These are phyloP conservation scores for Rhinolophus ferrumequinum DNA, from an alignment of 2,113 vertebrate species.

Conservation along the genomic window DNA sequence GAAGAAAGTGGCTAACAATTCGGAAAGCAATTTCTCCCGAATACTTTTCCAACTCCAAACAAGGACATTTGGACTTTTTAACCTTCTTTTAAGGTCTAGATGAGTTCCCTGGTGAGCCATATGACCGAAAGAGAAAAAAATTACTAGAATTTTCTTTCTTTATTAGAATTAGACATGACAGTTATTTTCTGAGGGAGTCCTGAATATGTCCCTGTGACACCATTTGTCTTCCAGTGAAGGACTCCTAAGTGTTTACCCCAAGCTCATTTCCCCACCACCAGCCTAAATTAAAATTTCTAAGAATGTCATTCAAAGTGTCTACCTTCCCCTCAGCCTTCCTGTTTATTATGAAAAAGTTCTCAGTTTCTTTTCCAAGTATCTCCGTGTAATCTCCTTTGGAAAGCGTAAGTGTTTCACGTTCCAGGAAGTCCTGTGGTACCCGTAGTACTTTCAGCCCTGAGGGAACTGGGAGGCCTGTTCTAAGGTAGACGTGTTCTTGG, in stretches of 20 bases:
- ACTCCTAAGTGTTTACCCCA: not conserved
- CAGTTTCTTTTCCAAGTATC: not conserved
- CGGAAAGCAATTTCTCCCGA: not conserved
- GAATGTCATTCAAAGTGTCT: not conserved
- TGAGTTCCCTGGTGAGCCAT: not conserved
- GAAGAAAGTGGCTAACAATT: slow-evolving; percentile 4
- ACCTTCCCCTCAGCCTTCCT: not conserved
- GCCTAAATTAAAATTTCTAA: not conserved
- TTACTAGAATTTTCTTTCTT: not conserved
- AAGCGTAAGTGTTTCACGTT: not conserved
- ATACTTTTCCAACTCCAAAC: not conserved
- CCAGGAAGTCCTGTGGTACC: not conserved
- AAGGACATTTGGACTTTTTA: slow-evolving; percentile 32
- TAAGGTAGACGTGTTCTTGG: not conserved
- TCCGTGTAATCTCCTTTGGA: not conserved
- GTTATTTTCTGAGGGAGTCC: slow-evolving; percentile 28
- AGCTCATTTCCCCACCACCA: not conserved
- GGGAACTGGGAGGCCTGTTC: not conserved
- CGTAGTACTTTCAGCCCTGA: not conserved
- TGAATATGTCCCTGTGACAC: not conserved
- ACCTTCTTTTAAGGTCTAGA: slow-evolving; percentile 14
- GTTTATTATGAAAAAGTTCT: not conserved
- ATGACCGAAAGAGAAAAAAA: not conserved
- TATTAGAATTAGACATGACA: not conserved
- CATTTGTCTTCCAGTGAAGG: not conserved